phyloP scores from a whole-genome alignment of 1,140 invertebrate species.

The Drosophila arawakana region DNA sequence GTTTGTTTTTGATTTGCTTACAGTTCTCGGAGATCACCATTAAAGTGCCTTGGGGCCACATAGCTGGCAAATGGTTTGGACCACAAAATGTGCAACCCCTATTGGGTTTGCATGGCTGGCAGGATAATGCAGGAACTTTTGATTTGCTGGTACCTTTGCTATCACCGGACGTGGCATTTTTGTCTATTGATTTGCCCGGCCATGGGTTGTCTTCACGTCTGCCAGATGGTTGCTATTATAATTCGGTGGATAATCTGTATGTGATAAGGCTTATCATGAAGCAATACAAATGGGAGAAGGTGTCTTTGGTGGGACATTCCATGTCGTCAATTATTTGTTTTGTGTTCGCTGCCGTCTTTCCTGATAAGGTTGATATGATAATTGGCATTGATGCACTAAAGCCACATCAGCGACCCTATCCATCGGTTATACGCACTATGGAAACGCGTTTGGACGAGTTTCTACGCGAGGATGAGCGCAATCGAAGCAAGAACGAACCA shows the following conservation, averaged over 20 bases:
- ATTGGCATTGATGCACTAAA: constrained; percentile 88
- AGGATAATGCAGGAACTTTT: constrained; percentile 90
- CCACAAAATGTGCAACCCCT: constrained; percentile 87
- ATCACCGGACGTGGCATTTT: constrained; percentile 86
- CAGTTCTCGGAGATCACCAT: constrained; percentile 89
- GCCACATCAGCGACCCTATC: constrained; percentile 84
- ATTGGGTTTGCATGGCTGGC: constrained; percentile 91
- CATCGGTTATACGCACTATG: constrained; percentile 66
- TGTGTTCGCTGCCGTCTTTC: constrained; percentile 86
- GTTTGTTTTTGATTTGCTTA: constrained; percentile 17
- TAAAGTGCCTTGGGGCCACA: constrained; percentile 91
- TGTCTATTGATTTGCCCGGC: constrained; percentile 90
- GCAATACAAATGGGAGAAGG: constrained; percentile 89
- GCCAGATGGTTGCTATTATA: constrained; percentile 88
- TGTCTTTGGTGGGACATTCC: constrained; percentile 89
- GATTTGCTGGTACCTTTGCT: constrained; percentile 88
- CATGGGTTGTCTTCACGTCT: constrained; percentile 90
- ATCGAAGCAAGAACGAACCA: constrained; percentile 85
- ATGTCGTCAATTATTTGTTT: constrained; percentile 87
- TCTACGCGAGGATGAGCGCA: constrained; percentile 85
- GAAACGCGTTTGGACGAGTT: constrained; percentile 85
- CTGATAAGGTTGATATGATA: constrained; percentile 87
- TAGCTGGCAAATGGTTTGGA: constrained; percentile 90
- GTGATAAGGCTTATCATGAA: constrained; percentile 87
- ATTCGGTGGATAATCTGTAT: constrained; percentile 86